Evolutionary conservation across 1,140 invertebrate genomes (phyloP).

Genomic region (Conopomorpha cramerella): DNA sequence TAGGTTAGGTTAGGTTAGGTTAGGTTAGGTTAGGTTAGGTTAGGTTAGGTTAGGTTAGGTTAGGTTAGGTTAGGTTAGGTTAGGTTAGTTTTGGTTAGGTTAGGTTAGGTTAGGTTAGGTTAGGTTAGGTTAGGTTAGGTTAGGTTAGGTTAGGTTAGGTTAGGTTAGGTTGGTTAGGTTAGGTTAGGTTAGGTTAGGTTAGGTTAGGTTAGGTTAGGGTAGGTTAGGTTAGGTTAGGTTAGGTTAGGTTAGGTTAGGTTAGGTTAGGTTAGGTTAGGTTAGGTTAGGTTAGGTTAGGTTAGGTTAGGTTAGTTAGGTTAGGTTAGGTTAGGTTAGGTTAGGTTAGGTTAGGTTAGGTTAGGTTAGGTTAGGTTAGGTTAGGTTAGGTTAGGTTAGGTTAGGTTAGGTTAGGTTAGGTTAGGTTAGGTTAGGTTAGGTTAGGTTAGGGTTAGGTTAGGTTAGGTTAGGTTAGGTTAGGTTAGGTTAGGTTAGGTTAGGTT

Average conservation of each 20-base stretch:
- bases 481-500: background rate
- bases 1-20: constrained; percentile 6
- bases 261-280: background rate
- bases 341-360: background rate
- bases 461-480: background rate
- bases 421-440: background rate
- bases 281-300: background rate
- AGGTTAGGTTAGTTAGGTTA: background rate
- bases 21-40: background rate
- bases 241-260: background rate
- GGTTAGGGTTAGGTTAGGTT: constrained; percentile 4
- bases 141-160: background rate
- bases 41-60: background rate
- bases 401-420: background rate
- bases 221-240: background rate
- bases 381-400: background rate
- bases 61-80: background rate
- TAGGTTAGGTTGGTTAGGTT: background rate
- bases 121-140: background rate
- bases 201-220: background rate
- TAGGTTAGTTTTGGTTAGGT: background rate
- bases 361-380: background rate
- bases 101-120: background rate
- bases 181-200: background rate
- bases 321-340: background rate